A percentile compares a stretch with the other conserved stretches of the same genome.
Conservation (phyloP, 2,888 invertebrate species). For the Lycaena phlaeas region DNA sequence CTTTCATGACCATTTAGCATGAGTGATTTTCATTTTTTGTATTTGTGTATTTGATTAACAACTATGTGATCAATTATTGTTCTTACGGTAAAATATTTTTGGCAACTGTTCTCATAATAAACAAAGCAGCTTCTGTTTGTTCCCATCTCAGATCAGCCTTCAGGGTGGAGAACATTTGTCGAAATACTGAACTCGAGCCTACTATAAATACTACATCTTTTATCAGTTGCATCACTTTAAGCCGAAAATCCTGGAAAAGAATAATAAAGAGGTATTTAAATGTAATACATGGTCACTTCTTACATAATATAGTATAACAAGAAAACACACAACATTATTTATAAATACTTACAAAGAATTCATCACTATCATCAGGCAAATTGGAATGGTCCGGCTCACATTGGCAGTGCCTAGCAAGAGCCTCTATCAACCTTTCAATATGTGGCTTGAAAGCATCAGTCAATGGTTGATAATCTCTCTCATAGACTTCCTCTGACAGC, state of each 20-base stretch:
- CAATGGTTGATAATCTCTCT: constrained; percentile 85
- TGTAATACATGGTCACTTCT: too few relatives aligned
- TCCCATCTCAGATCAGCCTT: constrained; percentile 90
- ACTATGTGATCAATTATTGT: not conserved
- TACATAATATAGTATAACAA: too few relatives aligned
- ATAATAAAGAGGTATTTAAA: too few relatives aligned
- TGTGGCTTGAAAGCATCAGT: constrained; percentile 90
- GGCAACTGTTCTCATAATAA: constrained; percentile 95
- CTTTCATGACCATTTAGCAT: too few relatives aligned
- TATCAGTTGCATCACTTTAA: constrained; percentile 91
- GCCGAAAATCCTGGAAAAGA: constrained; percentile 77
- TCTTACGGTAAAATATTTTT: constrained; percentile 94
- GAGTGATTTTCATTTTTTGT: too few relatives aligned
- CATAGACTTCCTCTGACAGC: constrained; percentile 94
- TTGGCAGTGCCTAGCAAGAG: constrained; percentile 93
- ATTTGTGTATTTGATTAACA: too few relatives aligned
- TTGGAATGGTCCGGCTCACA: constrained; percentile 96
- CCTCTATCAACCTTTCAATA: constrained; percentile 90
- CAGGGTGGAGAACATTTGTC: constrained; percentile 89
- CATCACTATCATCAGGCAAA: constrained; percentile 86
- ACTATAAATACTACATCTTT: constrained; percentile 98
- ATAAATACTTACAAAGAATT: constrained; percentile 75
- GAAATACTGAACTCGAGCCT: constrained; percentile 92
- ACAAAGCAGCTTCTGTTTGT: constrained; percentile 92
- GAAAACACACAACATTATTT: not conserved